phyloP scores from a whole-genome alignment of 1,140 invertebrate species.

The Armadillidium nasatum region DNA sequence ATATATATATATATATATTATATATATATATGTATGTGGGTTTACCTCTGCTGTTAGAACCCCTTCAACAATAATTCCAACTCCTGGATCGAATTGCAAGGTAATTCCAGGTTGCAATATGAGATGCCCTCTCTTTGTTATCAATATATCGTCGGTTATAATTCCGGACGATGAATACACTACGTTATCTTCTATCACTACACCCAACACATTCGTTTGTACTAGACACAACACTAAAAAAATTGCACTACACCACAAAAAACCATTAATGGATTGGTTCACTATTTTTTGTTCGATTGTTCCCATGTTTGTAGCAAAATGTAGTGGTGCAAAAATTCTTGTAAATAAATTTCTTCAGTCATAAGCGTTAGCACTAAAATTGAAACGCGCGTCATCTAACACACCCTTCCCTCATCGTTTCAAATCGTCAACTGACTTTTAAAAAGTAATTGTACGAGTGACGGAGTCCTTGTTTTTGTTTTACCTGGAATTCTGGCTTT shows the following conservation, averaged over 20 bases:
- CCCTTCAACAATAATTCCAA: constrained; percentile 84
- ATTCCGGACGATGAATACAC: neutral
- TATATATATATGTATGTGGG: too few relatives aligned
- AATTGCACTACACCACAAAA: neutral
- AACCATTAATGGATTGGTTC: neutral
- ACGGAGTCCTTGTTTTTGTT: too few relatives aligned
- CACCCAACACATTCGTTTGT: neutral
- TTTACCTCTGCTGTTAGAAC: constrained; percentile 77
- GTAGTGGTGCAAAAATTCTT: too few relatives aligned
- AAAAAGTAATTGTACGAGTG: neutral
- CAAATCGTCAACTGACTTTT: neutral
- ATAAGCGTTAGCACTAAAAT: neutral
- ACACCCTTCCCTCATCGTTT: neutral
- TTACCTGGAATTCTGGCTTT: too few relatives aligned
- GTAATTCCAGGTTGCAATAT: constrained; percentile 67
- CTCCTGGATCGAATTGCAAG: constrained; percentile 77
- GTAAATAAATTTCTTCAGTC: too few relatives aligned
- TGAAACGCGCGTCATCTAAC: neutral
- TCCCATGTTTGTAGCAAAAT: neutral
- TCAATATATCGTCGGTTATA: neutral
- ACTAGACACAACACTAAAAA: neutral
- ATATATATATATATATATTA: too few relatives aligned
- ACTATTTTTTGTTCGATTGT: neutral
- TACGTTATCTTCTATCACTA: constrained; percentile 2
- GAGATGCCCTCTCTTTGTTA: neutral